Conservation (phyloP, 2,113 vertebrate species). For the Nestor notabilis region DNA sequence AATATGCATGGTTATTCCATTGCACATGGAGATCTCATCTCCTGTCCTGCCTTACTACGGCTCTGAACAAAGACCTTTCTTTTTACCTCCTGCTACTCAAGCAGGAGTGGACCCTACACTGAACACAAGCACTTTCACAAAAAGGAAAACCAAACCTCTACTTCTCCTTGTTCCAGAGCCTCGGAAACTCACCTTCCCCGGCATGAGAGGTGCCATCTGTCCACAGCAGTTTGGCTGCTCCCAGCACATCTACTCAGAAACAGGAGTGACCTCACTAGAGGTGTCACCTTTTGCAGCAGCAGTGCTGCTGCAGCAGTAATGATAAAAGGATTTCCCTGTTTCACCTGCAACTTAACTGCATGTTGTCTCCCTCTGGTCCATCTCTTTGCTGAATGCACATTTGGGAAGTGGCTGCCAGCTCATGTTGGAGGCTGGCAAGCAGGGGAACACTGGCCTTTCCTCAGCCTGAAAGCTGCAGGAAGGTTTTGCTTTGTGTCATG, state of each 20-base stretch:
- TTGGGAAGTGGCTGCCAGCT: neutral
- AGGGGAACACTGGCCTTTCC: neutral
- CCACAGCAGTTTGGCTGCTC: neutral
- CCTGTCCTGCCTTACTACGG: neutral
- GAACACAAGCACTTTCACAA: neutral
- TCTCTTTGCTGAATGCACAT: neutral
- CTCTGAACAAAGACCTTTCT: neutral
- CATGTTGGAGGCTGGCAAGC: neutral
- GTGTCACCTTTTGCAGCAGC: neutral
- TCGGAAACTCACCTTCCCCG: neutral
- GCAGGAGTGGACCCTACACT: neutral
- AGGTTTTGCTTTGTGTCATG: neutral
- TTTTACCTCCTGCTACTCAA: neutral
- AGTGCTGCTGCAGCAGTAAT: neutral
- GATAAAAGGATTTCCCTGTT: neutral
- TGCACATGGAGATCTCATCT: neutral
- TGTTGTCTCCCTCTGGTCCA: neutral
- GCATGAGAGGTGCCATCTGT: neutral
- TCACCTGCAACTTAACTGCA: neutral
- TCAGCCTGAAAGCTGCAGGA: neutral
- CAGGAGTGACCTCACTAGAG: too few species aligned
- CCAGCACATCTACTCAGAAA: neutral
- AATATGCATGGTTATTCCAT: neutral
- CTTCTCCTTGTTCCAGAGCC: neutral
- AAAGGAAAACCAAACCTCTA: neutral